A percentile compares a stretch with the other conserved stretches of the same genome.
phyloP scores from a whole-genome alignment of 2,113 vertebrate species.

The Petroica traversi region DNA sequence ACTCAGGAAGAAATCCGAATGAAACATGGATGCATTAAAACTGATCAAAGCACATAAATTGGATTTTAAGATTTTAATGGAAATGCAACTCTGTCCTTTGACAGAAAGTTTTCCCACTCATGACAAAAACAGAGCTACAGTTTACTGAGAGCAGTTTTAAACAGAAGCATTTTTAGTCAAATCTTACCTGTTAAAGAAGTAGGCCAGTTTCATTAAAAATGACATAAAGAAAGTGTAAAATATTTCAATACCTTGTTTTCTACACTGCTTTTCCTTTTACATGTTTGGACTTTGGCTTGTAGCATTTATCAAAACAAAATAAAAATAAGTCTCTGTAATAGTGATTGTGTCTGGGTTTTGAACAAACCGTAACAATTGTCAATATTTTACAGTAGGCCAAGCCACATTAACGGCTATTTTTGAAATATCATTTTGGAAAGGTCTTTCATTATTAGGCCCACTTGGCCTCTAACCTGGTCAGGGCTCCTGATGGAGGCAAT shows the following conservation, averaged over 20 bases:
- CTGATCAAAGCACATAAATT: not conserved
- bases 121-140: not conserved
- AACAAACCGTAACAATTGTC: not conserved
- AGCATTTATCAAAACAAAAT: not conserved
- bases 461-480: not conserved
- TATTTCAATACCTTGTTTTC: not conserved
- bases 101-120: not conserved
- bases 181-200: not conserved
- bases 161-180: not conserved
- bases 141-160: not conserved
- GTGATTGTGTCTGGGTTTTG: not conserved
- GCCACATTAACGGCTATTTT: not conserved
- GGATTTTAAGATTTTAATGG: not conserved
- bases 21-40: not conserved
- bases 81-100: not conserved
- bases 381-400: not conserved
- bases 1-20: constrained; percentile 1
- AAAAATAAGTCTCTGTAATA: not conserved
- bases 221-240: not conserved
- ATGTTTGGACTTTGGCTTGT: not conserved
- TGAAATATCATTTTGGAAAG: not conserved
- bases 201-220: not conserved
- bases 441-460: not conserved
- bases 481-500: not conserved
- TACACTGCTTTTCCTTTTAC: not conserved